Percentiles rank a stretch among this genome's conserved stretches.
Conservation (phyloP, 2,797 vertebrate species). For the Xyrichtys novacula region DNA sequence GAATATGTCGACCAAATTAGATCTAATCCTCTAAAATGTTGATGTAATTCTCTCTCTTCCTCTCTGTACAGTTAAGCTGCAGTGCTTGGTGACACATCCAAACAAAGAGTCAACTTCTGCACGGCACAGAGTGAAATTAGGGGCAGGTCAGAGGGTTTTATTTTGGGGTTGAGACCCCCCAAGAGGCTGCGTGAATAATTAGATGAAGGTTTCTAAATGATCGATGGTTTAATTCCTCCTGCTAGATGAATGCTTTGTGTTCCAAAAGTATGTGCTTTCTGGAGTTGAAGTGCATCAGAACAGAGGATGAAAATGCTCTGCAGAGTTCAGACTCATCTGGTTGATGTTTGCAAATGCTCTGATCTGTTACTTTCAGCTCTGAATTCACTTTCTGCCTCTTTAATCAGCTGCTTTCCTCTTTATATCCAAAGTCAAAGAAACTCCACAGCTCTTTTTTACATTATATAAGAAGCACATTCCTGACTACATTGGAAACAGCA, state of each 20-base stretch:
- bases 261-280: no score
- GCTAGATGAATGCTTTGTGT: no score
- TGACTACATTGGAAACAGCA: slow-evolving; percentile 41
- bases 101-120: not conserved
- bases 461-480: slow-evolving; percentile 57
- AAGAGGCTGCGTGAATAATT: not conserved
- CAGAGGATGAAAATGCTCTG: no score
- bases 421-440: not conserved
- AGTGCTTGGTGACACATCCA: not conserved
- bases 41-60: not conserved
- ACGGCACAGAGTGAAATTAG: not conserved
- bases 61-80: not conserved
- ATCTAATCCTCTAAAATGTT: not conserved
- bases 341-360: slow-evolving; percentile 8
- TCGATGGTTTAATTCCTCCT: not conserved
- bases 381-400: slow-evolving; percentile 7
- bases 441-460: not conserved
- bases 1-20: not conserved
- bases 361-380: slow-evolving; percentile 2
- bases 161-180: not conserved
- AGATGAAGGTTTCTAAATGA: not conserved
- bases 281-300: no score
- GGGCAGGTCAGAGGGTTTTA: slow-evolving; percentile 2
- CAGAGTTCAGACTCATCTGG: not conserved
- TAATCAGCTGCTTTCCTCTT: slow-evolving; percentile 6